Conservation (phyloP, 1,140 invertebrate genomes). For the Cheumatopsyche charites region DNA sequence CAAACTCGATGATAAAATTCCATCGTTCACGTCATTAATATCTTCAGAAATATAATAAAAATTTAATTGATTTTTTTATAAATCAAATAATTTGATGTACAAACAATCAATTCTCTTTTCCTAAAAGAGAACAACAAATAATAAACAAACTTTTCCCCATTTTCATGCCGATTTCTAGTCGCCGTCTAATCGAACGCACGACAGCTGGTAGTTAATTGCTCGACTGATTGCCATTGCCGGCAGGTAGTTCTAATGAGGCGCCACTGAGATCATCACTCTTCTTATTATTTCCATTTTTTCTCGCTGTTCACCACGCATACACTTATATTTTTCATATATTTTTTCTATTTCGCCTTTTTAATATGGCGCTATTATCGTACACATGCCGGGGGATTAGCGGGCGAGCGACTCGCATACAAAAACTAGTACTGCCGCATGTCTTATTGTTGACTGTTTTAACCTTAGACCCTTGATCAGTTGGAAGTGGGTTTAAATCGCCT, state of each 20-base stretch:
- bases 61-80: too few relatives aligned
- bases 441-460: constrained; percentile 12
- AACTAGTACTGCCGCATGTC: not conserved
- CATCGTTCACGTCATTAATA: too few relatives aligned
- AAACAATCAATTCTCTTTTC: not conserved
- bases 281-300: constrained; percentile 12
- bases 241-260: constrained; percentile 37
- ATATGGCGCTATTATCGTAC: not conserved
- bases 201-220: constrained; percentile 36
- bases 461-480: constrained; percentile 1
- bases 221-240: constrained; percentile 34
- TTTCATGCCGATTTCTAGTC: not conserved
- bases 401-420: not conserved
- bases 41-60: too few relatives aligned
- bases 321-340: not conserved
- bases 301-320: constrained; percentile 13
- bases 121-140: not conserved
- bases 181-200: not conserved
- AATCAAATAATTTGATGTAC: not conserved
- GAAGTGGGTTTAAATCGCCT: not conserved
- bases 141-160: not conserved
- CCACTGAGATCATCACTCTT: constrained; percentile 40
- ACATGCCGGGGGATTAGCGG: not conserved
- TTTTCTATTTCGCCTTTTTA: not conserved
- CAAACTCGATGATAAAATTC: too few relatives aligned